Percentiles rank a stretch among this genome's conserved stretches.
phyloP scores from a whole-genome alignment of 2,888 invertebrate species.

The Parascotia fuliginaria region DNA sequence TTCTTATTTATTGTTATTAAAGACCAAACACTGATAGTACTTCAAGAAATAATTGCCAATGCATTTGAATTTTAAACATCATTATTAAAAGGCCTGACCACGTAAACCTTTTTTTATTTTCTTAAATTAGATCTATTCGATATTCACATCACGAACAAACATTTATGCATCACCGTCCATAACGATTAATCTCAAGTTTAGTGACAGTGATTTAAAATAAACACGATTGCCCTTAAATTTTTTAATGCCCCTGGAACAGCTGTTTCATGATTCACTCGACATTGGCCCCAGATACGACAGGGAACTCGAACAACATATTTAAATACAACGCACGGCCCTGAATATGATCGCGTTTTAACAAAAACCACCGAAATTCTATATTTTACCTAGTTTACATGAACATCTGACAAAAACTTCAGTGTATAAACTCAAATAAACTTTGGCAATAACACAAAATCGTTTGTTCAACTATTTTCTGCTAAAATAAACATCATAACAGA shows the following conservation, averaged over 20 bases:
- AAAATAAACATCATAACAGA: conserved; percentile 72
- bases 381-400: conserved; percentile 35
- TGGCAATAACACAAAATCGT: conserved; percentile 69
- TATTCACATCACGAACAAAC: conserved; percentile 19
- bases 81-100: conserved; percentile 10
- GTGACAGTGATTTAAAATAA: conserved; percentile 69
- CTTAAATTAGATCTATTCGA: conserved; percentile 22
- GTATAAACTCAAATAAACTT: conserved; percentile 64
- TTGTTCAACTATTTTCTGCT: conserved; percentile 71
- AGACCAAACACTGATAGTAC: too few species aligned
- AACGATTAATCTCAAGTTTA: conserved; percentile 52
- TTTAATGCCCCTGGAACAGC: conserved; percentile 78
- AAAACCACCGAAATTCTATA: conserved; percentile 48
- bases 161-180: conserved; percentile 41
- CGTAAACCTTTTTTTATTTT: conserved; percentile 15
- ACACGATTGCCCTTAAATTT: conserved; percentile 76
- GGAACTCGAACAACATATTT: conserved; percentile 66
- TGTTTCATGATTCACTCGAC: conserved; percentile 78
- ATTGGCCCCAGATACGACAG: conserved; percentile 71
- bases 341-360: conserved; percentile 67
- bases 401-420: conserved; percentile 57
- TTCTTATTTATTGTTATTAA: too few species aligned
- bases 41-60: too few species aligned
- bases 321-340: conserved; percentile 65
- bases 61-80: background rate